Evolutionary conservation across 2,888 invertebrate species (phyloP).

Genomic region (Drosophila neutralis): DNA sequence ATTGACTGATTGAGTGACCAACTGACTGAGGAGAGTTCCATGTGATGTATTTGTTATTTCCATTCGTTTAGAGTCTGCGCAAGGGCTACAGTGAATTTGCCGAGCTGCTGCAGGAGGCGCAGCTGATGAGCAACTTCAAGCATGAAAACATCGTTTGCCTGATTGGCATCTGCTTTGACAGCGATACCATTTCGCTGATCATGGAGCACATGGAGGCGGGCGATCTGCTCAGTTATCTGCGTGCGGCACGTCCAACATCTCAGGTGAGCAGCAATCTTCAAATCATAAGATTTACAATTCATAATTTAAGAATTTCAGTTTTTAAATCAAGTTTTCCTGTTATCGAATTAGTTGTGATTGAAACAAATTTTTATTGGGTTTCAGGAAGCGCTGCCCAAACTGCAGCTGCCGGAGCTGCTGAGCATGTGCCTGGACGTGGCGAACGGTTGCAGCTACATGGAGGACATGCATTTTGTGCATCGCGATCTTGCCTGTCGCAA

Average conservation of each 20-base stretch:
- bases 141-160: conserved; percentile 97
- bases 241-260: conserved; percentile 90
- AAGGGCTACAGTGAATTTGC: conserved; percentile 95
- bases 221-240: conserved; percentile 95
- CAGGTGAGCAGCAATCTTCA: conserved; percentile 85
- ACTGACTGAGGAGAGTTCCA: not conserved
- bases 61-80: conserved; percentile 89
- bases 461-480: conserved; percentile 98
- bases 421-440: conserved; percentile 98
- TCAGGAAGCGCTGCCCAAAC: conserved; percentile 87
- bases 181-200: conserved; percentile 96
- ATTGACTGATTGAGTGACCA: not conserved
- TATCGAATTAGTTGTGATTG: not conserved
- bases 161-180: conserved; percentile 97
- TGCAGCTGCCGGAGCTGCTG: conserved; percentile 93
- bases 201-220: conserved; percentile 99
- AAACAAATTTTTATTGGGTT: not conserved
- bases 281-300: not conserved
- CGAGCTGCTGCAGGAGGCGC: conserved; percentile 98
- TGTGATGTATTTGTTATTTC: not conserved
- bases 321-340: not conserved
- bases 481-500: conserved; percentile 98
- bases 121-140: conserved; percentile 98
- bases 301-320: not conserved
- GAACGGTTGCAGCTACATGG: conserved; percentile 96